Conservation (phyloP, 2,113 vertebrate genomes). For the Lucifuga dentata region DNA sequence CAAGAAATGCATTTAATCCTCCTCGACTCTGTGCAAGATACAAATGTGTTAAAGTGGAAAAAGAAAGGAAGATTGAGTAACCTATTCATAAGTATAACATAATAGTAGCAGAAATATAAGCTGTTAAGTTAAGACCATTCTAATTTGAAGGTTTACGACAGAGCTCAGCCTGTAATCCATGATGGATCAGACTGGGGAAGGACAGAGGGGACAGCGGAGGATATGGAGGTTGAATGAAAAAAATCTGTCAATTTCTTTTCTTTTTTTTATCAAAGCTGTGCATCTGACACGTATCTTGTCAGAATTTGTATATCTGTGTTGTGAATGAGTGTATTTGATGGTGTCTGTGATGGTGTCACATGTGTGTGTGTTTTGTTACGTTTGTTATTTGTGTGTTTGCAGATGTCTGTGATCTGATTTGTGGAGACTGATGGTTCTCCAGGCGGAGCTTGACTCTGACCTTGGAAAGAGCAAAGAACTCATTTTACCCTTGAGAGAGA, state of each 20-base stretch:
- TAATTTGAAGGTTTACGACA: neutral
- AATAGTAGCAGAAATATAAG: neutral
- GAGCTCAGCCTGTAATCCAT: neutral
- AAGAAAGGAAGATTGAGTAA: too few species aligned
- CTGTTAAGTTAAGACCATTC: neutral
- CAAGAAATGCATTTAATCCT: neutral
- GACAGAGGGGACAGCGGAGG: neutral
- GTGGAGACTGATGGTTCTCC: constrained; percentile 50
- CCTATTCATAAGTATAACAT: too few species aligned
- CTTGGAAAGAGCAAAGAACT: constrained; percentile 49
- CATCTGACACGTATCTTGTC: too few species aligned
- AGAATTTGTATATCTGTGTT: too few species aligned
- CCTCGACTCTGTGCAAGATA: constrained; percentile 15
- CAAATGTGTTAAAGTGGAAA: neutral
- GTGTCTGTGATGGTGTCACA: too few species aligned
- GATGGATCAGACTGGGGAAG: neutral
- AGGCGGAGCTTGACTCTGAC: constrained; percentile 53
- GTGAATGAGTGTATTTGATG: too few species aligned
- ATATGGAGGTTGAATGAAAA: neutral
- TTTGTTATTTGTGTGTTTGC: constrained; percentile 24
- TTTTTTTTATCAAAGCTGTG: too few species aligned
- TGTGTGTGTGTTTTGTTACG: neutral
- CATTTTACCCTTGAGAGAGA: constrained; percentile 32
- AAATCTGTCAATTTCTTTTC: neutral
- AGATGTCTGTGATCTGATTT: constrained; percentile 55